These are phyloP conservation scores for Atethmia centrago DNA, from an alignment of 2,888 invertebrate genomes.

Conservation along the genomic window DNA sequence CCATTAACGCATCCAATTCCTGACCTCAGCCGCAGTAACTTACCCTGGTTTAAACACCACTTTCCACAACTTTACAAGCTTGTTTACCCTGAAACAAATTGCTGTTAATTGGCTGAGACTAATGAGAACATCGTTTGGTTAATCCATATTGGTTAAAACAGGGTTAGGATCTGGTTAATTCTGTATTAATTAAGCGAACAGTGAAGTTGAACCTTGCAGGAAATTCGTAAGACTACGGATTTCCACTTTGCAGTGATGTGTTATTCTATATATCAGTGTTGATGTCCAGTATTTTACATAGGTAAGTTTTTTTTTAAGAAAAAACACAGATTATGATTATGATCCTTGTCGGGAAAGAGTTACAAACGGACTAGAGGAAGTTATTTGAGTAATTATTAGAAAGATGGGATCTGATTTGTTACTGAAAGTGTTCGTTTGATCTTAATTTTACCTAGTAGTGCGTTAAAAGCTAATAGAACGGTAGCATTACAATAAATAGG, in stretches of 20 bases:
- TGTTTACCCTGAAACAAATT: slow-evolving; percentile 62
- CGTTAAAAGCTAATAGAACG: too few relatives aligned
- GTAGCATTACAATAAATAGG: too few relatives aligned
- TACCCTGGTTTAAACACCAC: slow-evolving; percentile 50
- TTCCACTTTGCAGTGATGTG: background rate
- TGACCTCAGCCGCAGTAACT: slow-evolving; percentile 51
- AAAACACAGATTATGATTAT: too few relatives aligned
- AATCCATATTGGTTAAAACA: slow-evolving; percentile 27
- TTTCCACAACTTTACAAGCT: slow-evolving; percentile 57
- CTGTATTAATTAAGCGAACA: slow-evolving; percentile 33
- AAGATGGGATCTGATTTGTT: background rate
- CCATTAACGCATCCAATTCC: slow-evolving; percentile 63
- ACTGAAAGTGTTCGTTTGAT: too few relatives aligned
- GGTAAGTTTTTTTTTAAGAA: too few relatives aligned
- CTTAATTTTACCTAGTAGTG: too few relatives aligned
- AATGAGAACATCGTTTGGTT: slow-evolving; percentile 57
- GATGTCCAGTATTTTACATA: too few relatives aligned
- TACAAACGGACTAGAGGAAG: slow-evolving; percentile 15
- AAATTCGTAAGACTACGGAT: background rate
- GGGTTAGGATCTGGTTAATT: slow-evolving; percentile 5
- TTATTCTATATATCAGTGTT: too few relatives aligned
- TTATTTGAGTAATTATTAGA: background rate
- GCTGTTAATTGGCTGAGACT: slow-evolving; percentile 58
- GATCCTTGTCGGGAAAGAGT: background rate
- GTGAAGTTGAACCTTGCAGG: background rate